Base-by-base conservation (phyloP, 30 jellyfish, hydroid and myxozoan species). In the Hydra vulgaris region DNA sequence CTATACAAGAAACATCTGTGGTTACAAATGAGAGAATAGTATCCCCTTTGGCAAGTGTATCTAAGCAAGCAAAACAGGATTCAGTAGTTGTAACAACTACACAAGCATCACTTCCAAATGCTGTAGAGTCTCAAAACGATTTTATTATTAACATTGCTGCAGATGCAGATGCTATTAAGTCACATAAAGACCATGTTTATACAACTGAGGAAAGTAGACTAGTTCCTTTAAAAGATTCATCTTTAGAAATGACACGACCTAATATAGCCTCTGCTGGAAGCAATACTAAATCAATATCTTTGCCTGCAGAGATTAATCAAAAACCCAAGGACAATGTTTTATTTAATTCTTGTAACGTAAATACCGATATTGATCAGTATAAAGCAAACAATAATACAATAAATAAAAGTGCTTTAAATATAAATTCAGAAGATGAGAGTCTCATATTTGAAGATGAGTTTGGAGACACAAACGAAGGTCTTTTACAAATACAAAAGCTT, bases 391-490 rank as follows among this genome's bases (percentile, higher is more conserved):
- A 40, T 3, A 12, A 40, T 5, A 3, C 12, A 40, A 40, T 5
- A 40, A 40, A 40, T 40, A 40, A 40, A 40, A 12, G 12, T 12
- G 61, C 61, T 40, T 40, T 40, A 40, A 40, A 40, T 40, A 12
- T 68, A 15, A 54, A 66, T 54, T 78, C 85, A 17, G 85, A 78
- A 16, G 85, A 78, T 66, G 85, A 78, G 23, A 54, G 55, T 55
- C 68, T 78, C 53, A 78, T 78, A 1, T 78, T 78, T 78, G 85
- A 78, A 53, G 85, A 78, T 78, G 85, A 78, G 67, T 78, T 80
- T 23, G 40, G 83, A 72, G 84, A 80, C 18, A 69, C 26, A 54
- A 78, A 40, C 61, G 61, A 40, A 40, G 61, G 61, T 3, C 61
- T 40, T 40, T 40, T 40, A 5, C 5, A 69, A 69, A 69, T 20